Evolutionary conservation across 2,888 invertebrate species (phyloP).

Genomic region (Melanchra persicariae): DNA sequence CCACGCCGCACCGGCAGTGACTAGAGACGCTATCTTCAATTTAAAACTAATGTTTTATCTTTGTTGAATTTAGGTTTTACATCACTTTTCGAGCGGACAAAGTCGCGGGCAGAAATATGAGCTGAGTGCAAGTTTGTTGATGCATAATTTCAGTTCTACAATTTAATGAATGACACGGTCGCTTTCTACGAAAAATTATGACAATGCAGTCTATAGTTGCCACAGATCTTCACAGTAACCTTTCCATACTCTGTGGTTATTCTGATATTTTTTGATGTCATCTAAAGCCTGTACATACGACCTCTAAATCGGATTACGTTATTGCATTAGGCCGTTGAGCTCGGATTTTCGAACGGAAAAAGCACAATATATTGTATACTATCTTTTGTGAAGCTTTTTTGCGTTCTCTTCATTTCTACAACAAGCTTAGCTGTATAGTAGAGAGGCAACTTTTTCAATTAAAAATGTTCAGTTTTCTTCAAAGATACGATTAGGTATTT

Average conservation of each 20-base stretch:
- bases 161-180: neutral
- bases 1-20: no score
- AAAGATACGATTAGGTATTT: no score
- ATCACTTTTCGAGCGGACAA: no score
- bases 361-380: slow-evolving; percentile 6
- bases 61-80: no score
- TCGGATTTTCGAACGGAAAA: slow-evolving; percentile 13
- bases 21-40: no score
- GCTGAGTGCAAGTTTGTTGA: no score
- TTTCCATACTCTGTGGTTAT: neutral
- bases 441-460: neutral
- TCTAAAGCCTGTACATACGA: slow-evolving; percentile 7
- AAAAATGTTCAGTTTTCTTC: no score
- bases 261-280: slow-evolving; percentile 6
- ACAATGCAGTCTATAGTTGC: neutral
- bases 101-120: no score
- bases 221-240: neutral
- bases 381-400: neutral
- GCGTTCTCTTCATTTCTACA: neutral
- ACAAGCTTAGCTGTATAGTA: neutral
- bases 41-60: no score
- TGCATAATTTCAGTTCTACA: no score
- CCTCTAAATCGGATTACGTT: slow-evolving; percentile 36
- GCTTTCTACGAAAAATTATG: neutral
- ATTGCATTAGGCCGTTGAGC: slow-evolving; percentile 16